Percentiles rank a stretch among this genome's conserved stretches.
phyloP scores from a whole-genome alignment of 2,797 vertebrate species.

The Gadopsis marmoratus region DNA sequence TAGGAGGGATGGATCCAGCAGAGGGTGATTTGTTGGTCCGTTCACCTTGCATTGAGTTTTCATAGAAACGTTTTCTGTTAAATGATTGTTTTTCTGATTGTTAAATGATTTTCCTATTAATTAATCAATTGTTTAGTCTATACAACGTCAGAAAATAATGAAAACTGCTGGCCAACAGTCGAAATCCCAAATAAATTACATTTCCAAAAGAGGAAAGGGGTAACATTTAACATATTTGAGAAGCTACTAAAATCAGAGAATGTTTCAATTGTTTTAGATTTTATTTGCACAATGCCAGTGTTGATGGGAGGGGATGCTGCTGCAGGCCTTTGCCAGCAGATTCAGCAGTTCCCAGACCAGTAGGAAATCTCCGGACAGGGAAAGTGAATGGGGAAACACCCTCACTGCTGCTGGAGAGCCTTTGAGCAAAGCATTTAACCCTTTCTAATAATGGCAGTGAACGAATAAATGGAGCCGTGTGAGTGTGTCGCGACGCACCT shows the following conservation, averaged over 20 bases:
- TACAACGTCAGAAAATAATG: not conserved
- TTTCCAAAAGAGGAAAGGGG: not conserved
- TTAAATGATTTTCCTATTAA: not conserved
- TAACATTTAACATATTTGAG: not conserved
- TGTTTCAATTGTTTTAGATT: not conserved
- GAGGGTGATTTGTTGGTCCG: too few relatives aligned
- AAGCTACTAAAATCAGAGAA: not conserved
- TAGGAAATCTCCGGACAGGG: not conserved
- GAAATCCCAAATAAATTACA: not conserved
- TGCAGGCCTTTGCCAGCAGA: not conserved
- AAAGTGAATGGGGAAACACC: constrained; percentile 1
- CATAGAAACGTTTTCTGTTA: not conserved
- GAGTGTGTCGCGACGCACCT: not conserved
- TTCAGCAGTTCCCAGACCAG: not conserved
- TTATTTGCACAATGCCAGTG: not conserved
- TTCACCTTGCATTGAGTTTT: too few relatives aligned
- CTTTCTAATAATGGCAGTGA: not conserved
- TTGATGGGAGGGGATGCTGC: not conserved
- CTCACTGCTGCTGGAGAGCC: not conserved
- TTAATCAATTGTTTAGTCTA: not conserved
- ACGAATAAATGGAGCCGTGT: not conserved
- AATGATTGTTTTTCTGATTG: too few relatives aligned
- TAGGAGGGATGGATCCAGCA: not conserved
- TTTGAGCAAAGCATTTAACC: constrained; percentile 4
- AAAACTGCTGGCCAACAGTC: not conserved